Evolutionary conservation across 2,888 invertebrate species (phyloP), one percentile per base, ranked within the genome.

Genomic region (Mythimna loreyi): DNA sequence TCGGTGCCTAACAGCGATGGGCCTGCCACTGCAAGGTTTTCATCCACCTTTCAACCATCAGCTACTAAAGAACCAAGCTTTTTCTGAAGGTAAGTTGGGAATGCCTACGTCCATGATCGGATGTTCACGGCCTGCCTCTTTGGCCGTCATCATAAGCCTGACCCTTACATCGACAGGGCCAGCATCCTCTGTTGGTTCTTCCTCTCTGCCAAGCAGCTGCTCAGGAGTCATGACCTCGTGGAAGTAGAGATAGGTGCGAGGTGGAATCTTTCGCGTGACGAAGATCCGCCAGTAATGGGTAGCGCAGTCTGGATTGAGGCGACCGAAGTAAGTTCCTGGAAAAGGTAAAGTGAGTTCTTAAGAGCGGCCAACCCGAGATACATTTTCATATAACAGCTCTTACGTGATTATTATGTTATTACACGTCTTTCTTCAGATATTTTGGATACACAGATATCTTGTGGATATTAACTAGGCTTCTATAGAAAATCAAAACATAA

Each of bases 201-300:
- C 78, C 0, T 67, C 66, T n/a, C 19, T 25, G 1, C 43, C 45
- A 0, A 28, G 1, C 8, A 33, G 28, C 23, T 67, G 67, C 33
- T 67, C 63, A 8, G 66, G 53, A 16, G 72, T 57, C 47, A 85
- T 67, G 0, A 81, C 71, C 72, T 95, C 95, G 68, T 95, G 93
- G 84, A 81, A 87, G 85, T 94, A 95, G 56, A 83, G 77, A 80
- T 93, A 95, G 59, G 77, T 83, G 13, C 94, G 81, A 0, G 90
- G 90, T 0, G 94, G 92, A 0, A 92, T 85, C 0, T 40, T 19
- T 7, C 86, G 82, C 0, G 85, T 78, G 19, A 92, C 65, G 70
- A 76, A 89, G 28, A 90, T 77, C 0, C 87, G 79, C 62, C 87
- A 47, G 80, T 94, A 94, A n/a, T 83, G 85, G 1, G 59, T 43